These are phyloP conservation scores for Peromyscus aztecus DNA, from an alignment of 2,797 vertebrate species.

Conservation along the genomic window DNA sequence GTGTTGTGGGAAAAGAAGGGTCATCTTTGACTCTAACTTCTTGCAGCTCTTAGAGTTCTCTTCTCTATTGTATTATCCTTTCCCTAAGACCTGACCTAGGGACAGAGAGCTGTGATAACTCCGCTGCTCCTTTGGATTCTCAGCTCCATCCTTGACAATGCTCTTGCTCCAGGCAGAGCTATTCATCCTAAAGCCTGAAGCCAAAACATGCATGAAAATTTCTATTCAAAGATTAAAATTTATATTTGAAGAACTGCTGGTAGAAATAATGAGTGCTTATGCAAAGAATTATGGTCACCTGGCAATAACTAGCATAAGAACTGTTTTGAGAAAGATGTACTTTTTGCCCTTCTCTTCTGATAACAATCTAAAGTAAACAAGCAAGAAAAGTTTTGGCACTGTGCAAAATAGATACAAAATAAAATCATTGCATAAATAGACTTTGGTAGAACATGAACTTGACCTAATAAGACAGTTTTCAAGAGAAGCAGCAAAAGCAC, in stretches of 20 bases:
- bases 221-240: conserved; percentile 57
- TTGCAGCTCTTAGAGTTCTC: not conserved
- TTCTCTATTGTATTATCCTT: not conserved
- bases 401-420: not conserved
- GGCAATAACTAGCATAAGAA: conserved; percentile 47
- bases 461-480: not conserved
- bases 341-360: conserved; percentile 12
- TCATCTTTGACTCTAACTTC: not conserved
- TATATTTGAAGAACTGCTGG: conserved; percentile 54
- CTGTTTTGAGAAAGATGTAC: not conserved
- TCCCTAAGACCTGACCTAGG: not conserved
- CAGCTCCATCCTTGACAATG: not conserved
- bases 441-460: not conserved
- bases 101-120: not conserved
- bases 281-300: conserved; percentile 30
- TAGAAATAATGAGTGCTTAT: conserved; percentile 39
- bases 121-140: not conserved
- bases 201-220: conserved; percentile 44
- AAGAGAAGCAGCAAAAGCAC: not conserved
- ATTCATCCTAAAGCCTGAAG: conserved; percentile 69
- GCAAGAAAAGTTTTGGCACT: not conserved
- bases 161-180: conserved; percentile 66
- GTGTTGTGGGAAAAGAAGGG: not conserved
- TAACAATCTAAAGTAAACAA: conserved; percentile 6
- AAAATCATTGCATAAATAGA: not conserved